These are phyloP conservation scores for Huso huso DNA, from an alignment of 2,797 vertebrate genomes.

Conservation along the genomic window DNA sequence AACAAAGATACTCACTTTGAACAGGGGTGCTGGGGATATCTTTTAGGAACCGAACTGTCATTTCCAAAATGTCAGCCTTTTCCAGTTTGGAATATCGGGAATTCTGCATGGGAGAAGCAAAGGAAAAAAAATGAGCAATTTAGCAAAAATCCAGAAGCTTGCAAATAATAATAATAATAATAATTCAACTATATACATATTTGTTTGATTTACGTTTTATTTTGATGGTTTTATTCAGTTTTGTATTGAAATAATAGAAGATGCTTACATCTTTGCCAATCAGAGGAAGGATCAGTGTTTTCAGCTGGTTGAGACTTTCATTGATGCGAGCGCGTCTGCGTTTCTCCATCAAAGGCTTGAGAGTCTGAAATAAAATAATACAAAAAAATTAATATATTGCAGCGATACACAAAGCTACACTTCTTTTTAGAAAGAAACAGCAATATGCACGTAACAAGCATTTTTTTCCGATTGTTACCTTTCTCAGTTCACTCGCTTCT, in stretches of 20 bases:
- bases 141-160: background rate
- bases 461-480: conserved; percentile 49
- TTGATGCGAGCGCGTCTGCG: conserved; percentile 78
- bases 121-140: background rate
- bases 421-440: background rate
- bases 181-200: background rate
- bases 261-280: conserved; percentile 69
- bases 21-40: conserved; percentile 45
- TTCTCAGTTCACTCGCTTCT: conserved; percentile 66
- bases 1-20: conserved; percentile 48
- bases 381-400: background rate
- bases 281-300: conserved; percentile 72
- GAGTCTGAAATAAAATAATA: conserved; percentile 48
- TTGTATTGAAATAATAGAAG: background rate
- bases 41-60: conserved; percentile 77
- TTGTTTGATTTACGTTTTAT: too few relatives aligned
- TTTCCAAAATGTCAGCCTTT: conserved; percentile 82
- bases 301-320: conserved; percentile 68
- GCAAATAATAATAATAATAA: background rate
- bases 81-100: conserved; percentile 72
- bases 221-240: too few relatives aligned
- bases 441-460: background rate
- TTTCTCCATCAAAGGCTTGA: conserved; percentile 75
- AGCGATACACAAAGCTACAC: background rate
- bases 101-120: conserved; percentile 43